These are phyloP conservation scores for Parus major DNA, from an alignment of 2,113 vertebrate genomes.

Conservation along the genomic window DNA sequence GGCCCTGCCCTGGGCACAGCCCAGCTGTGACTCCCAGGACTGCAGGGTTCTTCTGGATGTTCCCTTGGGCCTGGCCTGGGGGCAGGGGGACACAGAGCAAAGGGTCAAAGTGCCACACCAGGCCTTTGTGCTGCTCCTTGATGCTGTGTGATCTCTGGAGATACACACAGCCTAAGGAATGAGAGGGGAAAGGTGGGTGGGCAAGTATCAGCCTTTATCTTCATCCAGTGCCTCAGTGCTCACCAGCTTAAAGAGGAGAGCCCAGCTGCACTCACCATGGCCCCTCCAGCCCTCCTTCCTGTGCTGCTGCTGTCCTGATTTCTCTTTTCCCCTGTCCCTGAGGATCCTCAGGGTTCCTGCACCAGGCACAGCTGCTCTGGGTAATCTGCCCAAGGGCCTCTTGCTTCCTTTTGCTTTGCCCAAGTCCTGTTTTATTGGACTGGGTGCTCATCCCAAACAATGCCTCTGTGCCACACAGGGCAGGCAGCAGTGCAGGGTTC, in stretches of 20 bases:
- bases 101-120: neutral
- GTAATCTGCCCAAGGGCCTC: neutral
- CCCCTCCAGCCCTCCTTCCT: neutral
- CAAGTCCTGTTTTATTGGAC: neutral
- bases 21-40: neutral
- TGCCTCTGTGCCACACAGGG: neutral
- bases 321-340: neutral
- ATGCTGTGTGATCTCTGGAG: neutral
- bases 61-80: neutral
- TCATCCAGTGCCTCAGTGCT: neutral
- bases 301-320: neutral
- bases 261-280: neutral
- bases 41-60: neutral
- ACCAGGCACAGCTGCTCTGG: neutral
- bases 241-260: neutral
- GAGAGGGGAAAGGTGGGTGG: neutral
- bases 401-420: neutral
- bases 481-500: neutral
- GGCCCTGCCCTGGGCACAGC: neutral
- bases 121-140: neutral
- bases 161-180: neutral
- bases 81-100: fast-evolving
- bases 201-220: neutral
- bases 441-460: neutral
- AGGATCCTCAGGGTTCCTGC: neutral